Base-by-base conservation (phyloP, 2,888 invertebrate species). In the Malthinus flaveolus region DNA sequence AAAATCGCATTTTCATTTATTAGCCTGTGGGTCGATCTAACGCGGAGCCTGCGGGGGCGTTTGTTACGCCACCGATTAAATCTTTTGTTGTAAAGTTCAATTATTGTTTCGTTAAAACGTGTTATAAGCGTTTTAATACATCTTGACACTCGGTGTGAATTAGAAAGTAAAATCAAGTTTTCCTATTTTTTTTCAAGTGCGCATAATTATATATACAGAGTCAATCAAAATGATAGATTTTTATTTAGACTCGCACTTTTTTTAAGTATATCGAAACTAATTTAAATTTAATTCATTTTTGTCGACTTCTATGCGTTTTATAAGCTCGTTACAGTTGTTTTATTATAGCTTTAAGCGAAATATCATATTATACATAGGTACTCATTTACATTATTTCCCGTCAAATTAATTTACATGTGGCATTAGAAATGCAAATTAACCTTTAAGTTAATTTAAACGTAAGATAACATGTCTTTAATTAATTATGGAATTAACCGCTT, bases 361-460 rank as follows among this genome's bases (percentile, higher is more conserved):
- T 50, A 56, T 36, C 56, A 56, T 53, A 61, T 61, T 60, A 57
- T 45, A 59, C 42, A 47, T 56, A 44, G 53, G 56, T 55, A 56
- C 61, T 65, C 65, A 64, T 65, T 65, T 65, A 60, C 65, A 65
- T 65, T 63, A 65, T 56, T 59, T 48, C 60, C 61, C 62, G 64
- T 66, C 66, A 66, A 66, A 66, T 66, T 64, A 66, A 66, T 66
- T 66, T 66, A 59, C 64, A 47, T 59, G 55, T 52, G 50, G 56
- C 59, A 66, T 66, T 66, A 63, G 59, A 63, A 64, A 66, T 65
- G 66, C 66, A 65, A 66, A 66, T 66, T 65, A 65, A 65, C 66
- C 23, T 62, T 58, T 51, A 54, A 56, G 62, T 65, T 63, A 66
- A 65, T 66, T 63, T 61, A 65, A 57, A 60, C 64, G 49, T 48